These are phyloP conservation scores for Ammodytes marinus DNA, from an alignment of 2,113 vertebrate species.

Conservation along the genomic window DNA sequence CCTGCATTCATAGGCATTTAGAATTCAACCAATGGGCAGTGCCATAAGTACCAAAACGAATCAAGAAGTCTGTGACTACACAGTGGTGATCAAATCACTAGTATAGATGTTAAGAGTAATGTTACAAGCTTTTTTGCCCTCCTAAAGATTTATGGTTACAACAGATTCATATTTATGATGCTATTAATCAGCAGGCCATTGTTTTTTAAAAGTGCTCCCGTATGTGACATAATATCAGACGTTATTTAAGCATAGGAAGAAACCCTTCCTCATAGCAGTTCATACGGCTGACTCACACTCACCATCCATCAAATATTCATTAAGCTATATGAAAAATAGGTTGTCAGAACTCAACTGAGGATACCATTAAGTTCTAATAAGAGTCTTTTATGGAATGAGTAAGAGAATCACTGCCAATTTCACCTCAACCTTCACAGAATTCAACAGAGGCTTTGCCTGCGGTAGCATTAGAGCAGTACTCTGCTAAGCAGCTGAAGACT, in stretches of 20 bases:
- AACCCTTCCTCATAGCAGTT: constrained; percentile 46
- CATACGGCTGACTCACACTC: constrained; percentile 58
- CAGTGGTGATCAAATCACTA: neutral
- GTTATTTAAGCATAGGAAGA: constrained; percentile 54
- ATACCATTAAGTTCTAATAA: constrained; percentile 61
- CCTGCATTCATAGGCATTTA: neutral
- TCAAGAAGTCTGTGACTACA: neutral
- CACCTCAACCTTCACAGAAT: constrained; percentile 21
- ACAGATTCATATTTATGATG: constrained; percentile 28
- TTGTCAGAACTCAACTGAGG: constrained; percentile 62
- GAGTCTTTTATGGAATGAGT: constrained; percentile 60
- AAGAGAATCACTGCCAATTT: constrained; percentile 52
- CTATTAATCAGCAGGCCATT: constrained; percentile 37
- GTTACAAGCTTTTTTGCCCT: neutral
- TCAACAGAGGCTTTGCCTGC: constrained; percentile 38
- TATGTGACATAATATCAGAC: constrained; percentile 48
- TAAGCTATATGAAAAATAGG: constrained; percentile 69
- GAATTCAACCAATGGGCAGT: neutral
- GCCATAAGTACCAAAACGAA: neutral
- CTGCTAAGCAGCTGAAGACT: constrained; percentile 63
- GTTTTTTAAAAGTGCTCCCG: constrained; percentile 26
- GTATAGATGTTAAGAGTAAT: no score
- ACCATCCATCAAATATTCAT: constrained; percentile 72
- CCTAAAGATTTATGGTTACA: constrained; percentile 34
- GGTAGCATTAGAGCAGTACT: constrained; percentile 41